Conservation (phyloP, 2,888 invertebrate genomes). For the Drosophila paucipuncta region DNA sequence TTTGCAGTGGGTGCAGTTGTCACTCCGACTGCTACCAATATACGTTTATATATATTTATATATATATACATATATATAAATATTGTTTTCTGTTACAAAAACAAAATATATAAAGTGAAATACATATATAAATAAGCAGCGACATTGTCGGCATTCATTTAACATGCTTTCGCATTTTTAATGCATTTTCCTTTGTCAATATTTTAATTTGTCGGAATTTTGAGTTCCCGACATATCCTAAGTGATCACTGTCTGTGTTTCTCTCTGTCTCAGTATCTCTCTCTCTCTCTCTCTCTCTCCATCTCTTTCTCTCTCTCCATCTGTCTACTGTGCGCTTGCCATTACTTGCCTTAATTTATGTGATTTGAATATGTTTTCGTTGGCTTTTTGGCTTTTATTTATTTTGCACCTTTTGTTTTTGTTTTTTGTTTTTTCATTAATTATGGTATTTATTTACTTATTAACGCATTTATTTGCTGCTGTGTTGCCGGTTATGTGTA, state of each 20-base stretch:
- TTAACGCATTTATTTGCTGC: constrained; percentile 37
- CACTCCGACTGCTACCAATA: constrained; percentile 23
- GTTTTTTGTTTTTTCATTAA: constrained; percentile 32
- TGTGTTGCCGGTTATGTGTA: constrained; percentile 23
- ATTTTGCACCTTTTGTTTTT: constrained; percentile 13
- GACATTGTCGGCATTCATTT: constrained; percentile 56
- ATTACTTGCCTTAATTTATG: constrained; percentile 45
- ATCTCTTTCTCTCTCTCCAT: not conserved
- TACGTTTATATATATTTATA: not conserved
- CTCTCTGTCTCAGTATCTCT: not conserved
- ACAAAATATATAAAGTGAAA: constrained; percentile 12
- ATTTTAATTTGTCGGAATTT: constrained; percentile 37
- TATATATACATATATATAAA: constrained; percentile 4
- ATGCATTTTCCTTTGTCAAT: constrained; percentile 56
- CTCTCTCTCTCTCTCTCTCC: not conserved
- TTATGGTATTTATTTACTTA: constrained; percentile 45
- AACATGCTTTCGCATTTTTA: constrained; percentile 54
- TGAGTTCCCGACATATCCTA: constrained; percentile 31
- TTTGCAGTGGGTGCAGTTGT: constrained; percentile 66
- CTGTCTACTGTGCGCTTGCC: not conserved
- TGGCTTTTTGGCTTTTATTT: constrained; percentile 18
- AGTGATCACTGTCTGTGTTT: constrained; percentile 3
- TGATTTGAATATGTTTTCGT: constrained; percentile 31
- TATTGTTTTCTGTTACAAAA: constrained; percentile 23
- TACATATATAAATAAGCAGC: constrained; percentile 33